These are phyloP conservation scores for Aphis craccivora DNA, from an alignment of 1,140 invertebrate genomes.

Conservation along the genomic window DNA sequence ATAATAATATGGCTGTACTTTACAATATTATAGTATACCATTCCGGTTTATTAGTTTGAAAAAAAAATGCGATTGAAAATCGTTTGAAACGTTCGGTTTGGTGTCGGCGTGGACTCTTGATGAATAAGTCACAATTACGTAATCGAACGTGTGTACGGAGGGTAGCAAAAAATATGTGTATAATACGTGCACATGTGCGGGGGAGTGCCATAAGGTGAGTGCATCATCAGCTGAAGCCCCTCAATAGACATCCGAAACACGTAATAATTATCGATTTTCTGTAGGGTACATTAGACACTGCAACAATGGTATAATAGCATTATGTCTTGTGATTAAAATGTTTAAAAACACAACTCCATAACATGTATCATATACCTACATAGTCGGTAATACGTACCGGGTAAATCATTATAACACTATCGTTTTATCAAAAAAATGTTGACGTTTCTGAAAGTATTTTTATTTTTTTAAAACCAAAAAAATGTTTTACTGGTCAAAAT, in stretches of 20 bases:
- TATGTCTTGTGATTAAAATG: constrained; percentile 28
- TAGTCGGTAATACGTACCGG: background rate
- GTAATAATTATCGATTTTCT: constrained; percentile 41
- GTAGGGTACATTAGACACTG: background rate
- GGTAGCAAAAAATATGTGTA: background rate
- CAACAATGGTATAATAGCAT: background rate
- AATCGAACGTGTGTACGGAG: background rate
- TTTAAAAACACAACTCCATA: background rate
- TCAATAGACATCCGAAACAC: background rate
- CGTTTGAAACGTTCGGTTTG: background rate
- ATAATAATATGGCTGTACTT: background rate
- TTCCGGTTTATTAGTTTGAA: background rate
- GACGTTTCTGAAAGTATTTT: background rate
- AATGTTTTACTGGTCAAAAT: too few species aligned
- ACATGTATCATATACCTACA: background rate
- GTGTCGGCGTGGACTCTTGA: background rate
- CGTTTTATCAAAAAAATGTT: background rate
- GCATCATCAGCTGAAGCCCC: constrained; percentile 1
- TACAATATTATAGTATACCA: background rate
- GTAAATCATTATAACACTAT: background rate
- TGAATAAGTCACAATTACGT: constrained; percentile 12
- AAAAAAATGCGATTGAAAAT: background rate
- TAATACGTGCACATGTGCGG: background rate
- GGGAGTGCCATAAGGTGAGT: background rate
- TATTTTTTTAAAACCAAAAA: background rate